Evolutionary conservation across 2,888 invertebrate species (phyloP).

Genomic region (Meloe dianella): DNA sequence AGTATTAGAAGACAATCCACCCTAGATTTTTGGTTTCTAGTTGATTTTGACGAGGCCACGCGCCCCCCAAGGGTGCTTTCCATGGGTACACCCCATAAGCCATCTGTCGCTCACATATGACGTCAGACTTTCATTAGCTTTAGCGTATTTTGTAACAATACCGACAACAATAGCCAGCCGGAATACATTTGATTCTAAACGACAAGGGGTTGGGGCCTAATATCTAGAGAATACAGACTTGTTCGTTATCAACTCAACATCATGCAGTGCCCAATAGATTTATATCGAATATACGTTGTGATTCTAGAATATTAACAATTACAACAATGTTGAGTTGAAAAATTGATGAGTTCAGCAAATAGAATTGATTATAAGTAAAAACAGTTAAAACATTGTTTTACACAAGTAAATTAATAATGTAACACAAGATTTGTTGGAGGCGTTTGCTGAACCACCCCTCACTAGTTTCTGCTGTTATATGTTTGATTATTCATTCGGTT

Average conservation of each 20-base stretch:
- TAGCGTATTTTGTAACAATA: conserved; percentile 36
- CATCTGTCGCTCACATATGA: conserved; percentile 37
- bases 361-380: background rate
- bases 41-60: conserved; percentile 23
- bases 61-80: conserved; percentile 36
- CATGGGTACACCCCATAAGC: conserved; percentile 28
- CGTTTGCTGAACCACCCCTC: background rate
- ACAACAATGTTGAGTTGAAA: background rate
- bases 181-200: conserved; percentile 24
- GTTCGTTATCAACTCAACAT: conserved; percentile 33
- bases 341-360: background rate
- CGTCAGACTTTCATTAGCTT: conserved; percentile 39
- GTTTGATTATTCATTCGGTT: conserved; percentile 4
- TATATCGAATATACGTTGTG: conserved; percentile 19
- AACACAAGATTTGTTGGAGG: background rate
- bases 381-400: background rate
- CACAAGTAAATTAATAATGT: background rate
- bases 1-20: background rate
- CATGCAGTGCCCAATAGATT: conserved; percentile 30
- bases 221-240: conserved; percentile 19
- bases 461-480: background rate
- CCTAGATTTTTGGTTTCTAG: background rate
- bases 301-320: background rate
- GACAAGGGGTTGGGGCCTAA: conserved; percentile 26
- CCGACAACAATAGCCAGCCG: conserved; percentile 28